phyloP scores from a whole-genome alignment of 2,888 invertebrate species.

The Andrena minutula region DNA sequence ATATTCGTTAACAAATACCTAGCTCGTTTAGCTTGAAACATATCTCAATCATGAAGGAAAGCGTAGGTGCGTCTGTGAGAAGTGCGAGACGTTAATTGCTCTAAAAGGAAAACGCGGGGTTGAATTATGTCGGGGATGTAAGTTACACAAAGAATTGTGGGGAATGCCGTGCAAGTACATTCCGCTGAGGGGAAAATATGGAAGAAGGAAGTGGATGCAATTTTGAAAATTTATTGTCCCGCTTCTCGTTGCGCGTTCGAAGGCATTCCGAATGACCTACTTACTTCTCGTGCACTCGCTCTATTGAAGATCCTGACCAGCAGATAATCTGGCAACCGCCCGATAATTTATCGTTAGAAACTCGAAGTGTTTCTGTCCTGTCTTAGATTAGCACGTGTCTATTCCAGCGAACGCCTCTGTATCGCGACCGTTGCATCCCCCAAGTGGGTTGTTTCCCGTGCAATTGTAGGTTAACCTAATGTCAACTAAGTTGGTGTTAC shows the following conservation, averaged over 20 bases:
- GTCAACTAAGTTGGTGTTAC: constrained; percentile 41
- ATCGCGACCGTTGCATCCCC: constrained; percentile 30
- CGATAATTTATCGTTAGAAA: constrained; percentile 27
- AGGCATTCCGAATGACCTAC: constrained; percentile 4
- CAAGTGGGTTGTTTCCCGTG: constrained; percentile 42
- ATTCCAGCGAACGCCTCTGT: not conserved
- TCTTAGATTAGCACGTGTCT: constrained; percentile 38
- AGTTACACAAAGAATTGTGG: not conserved
- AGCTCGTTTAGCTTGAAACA: too few relatives aligned
- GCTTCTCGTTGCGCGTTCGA: not conserved
- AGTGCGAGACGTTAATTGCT: not conserved
- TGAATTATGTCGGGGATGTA: not conserved
- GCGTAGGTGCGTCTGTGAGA: too few relatives aligned
- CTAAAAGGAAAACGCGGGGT: not conserved
- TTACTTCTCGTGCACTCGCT: constrained; percentile 4
- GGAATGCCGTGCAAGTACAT: not conserved
- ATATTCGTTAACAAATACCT: too few relatives aligned
- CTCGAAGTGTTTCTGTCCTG: constrained; percentile 21
- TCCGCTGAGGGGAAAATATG: not conserved
- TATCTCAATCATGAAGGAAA: too few relatives aligned
- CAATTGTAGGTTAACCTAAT: constrained; percentile 49
- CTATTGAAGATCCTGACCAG: constrained; percentile 1
- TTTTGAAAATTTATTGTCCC: constrained; percentile 22
- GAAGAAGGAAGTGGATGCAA: not conserved
- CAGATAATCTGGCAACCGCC: constrained; percentile 29